Evolutionary conservation across 2,797 vertebrate species (phyloP).

Genomic region (Esox masquinongy): DNA sequence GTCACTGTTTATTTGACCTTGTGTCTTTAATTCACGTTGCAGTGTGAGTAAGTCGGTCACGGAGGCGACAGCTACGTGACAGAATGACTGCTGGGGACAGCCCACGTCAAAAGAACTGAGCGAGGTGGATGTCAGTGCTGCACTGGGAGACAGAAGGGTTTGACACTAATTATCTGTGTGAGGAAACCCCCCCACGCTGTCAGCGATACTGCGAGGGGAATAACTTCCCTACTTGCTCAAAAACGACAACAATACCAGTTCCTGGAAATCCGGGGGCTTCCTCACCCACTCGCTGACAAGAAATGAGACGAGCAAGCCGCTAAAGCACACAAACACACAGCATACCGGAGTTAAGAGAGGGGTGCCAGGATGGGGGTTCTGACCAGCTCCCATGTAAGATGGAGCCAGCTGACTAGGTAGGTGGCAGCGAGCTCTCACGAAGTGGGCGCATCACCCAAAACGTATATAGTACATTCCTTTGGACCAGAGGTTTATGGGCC

Average conservation of each 20-base stretch:
- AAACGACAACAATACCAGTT: neutral
- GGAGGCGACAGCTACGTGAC: neutral
- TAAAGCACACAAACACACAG: neutral
- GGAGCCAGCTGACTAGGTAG: conserved; percentile 36
- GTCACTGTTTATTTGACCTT: too few relatives aligned
- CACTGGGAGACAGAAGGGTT: neutral
- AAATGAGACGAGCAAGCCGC: neutral
- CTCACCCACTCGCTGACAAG: conserved; percentile 2
- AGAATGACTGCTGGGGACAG: neutral
- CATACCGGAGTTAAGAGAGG: neutral
- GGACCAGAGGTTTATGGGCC: neutral
- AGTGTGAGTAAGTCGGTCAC: neutral
- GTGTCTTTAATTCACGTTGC: neutral
- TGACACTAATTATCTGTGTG: neutral
- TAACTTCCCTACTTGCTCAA: neutral
- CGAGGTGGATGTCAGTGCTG: neutral
- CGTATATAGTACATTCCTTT: neutral
- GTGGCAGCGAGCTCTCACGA: conserved; percentile 1
- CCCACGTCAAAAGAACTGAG: neutral
- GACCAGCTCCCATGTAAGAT: conserved; percentile 30
- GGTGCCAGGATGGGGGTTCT: conserved; percentile 3
- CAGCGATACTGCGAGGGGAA: neutral
- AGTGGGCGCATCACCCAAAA: neutral
- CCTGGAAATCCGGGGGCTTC: conserved; percentile 21
- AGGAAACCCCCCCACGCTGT: neutral